phyloP scores from a whole-genome alignment of 2,113 vertebrate genomes.

The Manacus vitellinus region DNA sequence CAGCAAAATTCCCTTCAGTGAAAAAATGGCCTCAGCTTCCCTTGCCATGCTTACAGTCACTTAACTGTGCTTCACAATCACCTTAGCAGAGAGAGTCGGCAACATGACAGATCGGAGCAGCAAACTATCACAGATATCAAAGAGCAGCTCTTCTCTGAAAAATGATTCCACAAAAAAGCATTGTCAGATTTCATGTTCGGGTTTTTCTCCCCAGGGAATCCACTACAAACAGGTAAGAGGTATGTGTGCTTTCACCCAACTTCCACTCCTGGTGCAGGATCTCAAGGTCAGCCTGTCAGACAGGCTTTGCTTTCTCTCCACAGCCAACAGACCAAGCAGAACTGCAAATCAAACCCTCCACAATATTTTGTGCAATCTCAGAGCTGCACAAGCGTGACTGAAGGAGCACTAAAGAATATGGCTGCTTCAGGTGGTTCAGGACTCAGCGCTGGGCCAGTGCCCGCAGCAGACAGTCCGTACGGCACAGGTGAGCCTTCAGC shows the following conservation, averaged over 20 bases:
- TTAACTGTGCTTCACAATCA: background rate
- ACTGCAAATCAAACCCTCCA: background rate
- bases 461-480: accelerated
- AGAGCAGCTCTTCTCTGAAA: slow-evolving; percentile 28
- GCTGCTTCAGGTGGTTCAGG: background rate
- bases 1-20: background rate
- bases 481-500: background rate
- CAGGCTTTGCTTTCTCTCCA: background rate
- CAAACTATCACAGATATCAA: slow-evolving; percentile 28
- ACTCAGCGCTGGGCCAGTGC: accelerated
- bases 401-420: background rate
- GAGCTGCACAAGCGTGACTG: background rate
- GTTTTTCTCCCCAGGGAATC: background rate
- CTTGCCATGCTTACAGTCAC: background rate
- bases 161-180: slow-evolving; percentile 1
- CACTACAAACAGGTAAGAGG: background rate
- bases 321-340: background rate
- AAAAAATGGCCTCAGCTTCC: background rate
- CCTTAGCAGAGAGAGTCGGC: background rate
- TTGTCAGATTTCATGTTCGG: background rate
- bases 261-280: background rate
- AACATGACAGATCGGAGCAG: background rate
- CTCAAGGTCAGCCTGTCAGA: background rate
- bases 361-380: background rate
- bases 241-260: background rate